These are phyloP conservation scores for Corvus cornix DNA, from an alignment of 2,113 vertebrate species.

Conservation along the genomic window DNA sequence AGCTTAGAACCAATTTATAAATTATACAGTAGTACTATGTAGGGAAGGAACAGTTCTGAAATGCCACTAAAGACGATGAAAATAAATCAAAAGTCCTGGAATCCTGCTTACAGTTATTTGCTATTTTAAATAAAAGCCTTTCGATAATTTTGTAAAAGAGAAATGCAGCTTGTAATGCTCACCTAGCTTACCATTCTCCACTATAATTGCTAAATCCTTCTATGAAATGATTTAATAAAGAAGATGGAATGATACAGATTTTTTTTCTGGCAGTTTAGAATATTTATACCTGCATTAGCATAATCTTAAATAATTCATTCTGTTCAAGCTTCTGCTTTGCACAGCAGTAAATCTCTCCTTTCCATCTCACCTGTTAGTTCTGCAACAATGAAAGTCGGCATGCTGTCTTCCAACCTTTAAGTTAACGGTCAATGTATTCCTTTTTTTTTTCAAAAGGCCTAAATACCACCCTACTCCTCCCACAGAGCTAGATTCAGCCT, in stretches of 20 bases:
- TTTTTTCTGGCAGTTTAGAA: background rate
- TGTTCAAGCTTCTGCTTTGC: background rate
- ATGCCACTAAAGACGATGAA: background rate
- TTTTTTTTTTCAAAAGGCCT: background rate
- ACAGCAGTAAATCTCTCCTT: background rate
- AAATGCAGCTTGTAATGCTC: background rate
- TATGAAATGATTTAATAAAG: background rate
- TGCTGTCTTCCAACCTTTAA: background rate
- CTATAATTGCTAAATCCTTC: background rate
- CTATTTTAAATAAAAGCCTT: slow-evolving; percentile 5
- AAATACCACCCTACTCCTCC: background rate
- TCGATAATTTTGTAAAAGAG: background rate
- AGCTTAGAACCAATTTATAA: background rate
- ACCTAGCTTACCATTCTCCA: background rate
- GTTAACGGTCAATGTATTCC: background rate
- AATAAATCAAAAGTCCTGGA: background rate
- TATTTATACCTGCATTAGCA: slow-evolving; percentile 3
- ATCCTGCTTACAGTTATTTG: background rate
- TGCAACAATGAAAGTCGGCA: background rate
- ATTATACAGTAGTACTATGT: background rate
- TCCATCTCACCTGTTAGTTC: background rate
- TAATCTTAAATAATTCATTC: slow-evolving; percentile 15
- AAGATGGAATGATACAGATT: background rate
- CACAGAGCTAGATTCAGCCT: background rate
- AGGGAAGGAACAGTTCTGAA: background rate